Evolutionary conservation across 2,888 invertebrate species (phyloP).

Genomic region (Byasa hedistus): DNA sequence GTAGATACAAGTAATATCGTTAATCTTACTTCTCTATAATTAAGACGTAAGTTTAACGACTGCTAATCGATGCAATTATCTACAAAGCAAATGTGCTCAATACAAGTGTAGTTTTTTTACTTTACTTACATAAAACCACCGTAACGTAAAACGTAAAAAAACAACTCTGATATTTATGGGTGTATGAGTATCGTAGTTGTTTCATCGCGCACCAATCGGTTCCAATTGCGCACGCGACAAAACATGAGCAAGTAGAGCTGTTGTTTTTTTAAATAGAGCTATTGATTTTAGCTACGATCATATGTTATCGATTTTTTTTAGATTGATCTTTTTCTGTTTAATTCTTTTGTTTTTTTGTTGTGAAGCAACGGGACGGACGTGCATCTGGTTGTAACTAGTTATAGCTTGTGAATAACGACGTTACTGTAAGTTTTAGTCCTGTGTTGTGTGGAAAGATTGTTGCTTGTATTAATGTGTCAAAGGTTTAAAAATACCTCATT

Average conservation of each 20-base stretch:
- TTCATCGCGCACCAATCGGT: not conserved
- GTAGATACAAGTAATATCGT: no score
- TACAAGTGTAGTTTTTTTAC: constrained; percentile 1
- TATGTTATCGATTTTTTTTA: no score
- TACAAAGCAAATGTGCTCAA: constrained; percentile 7
- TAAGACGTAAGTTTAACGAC: constrained; percentile 6
- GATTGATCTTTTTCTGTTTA: no score
- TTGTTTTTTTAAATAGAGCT: not conserved
- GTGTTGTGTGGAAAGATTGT: no score
- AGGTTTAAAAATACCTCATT: no score
- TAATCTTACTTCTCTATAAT: not conserved
- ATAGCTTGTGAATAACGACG: no score
- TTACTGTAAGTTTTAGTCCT: no score
- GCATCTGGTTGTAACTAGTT: no score
- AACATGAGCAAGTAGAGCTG: not conserved
- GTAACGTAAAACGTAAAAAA: constrained; percentile 13
- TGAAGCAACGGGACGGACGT: no score
- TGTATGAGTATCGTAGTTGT: not conserved
- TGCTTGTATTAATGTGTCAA: no score
- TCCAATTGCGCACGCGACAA: not conserved
- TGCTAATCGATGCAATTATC: constrained; percentile 17
- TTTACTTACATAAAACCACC: constrained; percentile 4
- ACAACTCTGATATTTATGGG: no score
- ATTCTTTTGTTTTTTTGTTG: no score
- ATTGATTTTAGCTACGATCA: constrained; percentile 2